Conservation (phyloP, 2,888 invertebrate genomes). For the Leptopilina myrica region DNA sequence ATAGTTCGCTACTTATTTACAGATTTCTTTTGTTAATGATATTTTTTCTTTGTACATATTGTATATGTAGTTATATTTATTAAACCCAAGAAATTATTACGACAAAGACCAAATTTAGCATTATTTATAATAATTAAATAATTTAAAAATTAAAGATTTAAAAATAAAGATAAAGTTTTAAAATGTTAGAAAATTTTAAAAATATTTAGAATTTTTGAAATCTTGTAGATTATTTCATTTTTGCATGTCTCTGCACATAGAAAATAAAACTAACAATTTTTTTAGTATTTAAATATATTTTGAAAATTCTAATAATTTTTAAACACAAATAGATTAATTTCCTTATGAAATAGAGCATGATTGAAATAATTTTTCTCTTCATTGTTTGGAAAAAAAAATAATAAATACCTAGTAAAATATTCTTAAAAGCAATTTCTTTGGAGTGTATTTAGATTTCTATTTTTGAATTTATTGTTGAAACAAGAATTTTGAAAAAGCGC, state of each 20-base stretch:
- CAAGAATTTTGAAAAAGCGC: background rate
- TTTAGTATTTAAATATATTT: too few relatives aligned
- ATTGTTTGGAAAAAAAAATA: too few relatives aligned
- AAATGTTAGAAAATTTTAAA: background rate
- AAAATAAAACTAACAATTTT: background rate
- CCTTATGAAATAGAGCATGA: background rate
- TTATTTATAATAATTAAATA: too few relatives aligned
- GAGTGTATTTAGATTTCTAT: background rate
- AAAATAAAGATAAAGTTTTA: too few relatives aligned
- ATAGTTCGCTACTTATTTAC: background rate
- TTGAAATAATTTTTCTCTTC: background rate
- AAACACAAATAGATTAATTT: too few relatives aligned
- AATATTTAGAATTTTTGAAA: background rate
- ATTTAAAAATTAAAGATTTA: too few relatives aligned
- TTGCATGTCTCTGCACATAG: background rate
- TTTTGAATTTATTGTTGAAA: background rate
- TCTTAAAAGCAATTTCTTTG: background rate
- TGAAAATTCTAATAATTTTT: too few relatives aligned
- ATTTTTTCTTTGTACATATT: too few relatives aligned
- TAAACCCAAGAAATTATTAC: too few relatives aligned
- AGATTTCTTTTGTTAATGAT: background rate
- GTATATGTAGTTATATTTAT: too few relatives aligned
- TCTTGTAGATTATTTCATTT: constrained; percentile 1
- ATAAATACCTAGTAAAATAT: too few relatives aligned
- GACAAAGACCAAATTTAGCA: too few relatives aligned